phyloP scores from a whole-genome alignment of 1,140 invertebrate species.

The Halesus radiatus region DNA sequence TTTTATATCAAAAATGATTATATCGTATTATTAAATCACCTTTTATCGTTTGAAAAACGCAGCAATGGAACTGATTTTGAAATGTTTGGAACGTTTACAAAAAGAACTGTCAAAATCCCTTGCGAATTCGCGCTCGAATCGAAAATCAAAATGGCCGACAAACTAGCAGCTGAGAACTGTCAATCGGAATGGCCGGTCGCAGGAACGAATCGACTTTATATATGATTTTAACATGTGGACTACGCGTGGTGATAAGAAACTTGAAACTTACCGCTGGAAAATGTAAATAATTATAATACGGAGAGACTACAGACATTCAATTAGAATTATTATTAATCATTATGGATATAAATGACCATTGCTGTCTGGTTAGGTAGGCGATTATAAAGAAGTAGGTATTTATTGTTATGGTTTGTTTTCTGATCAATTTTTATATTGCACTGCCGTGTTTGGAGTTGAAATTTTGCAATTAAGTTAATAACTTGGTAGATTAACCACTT shows the following conservation, averaged over 20 bases:
- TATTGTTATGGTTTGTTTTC: too few relatives aligned
- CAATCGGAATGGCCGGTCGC: neutral
- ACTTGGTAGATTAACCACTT: too few relatives aligned
- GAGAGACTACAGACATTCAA: too few relatives aligned
- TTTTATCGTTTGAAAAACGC: neutral
- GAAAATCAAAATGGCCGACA: neutral
- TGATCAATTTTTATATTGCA: too few relatives aligned
- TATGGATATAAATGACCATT: too few relatives aligned
- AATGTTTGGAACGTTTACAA: neutral
- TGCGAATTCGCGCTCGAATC: neutral
- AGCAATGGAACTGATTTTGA: neutral
- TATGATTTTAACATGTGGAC: neutral
- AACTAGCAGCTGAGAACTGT: neutral
- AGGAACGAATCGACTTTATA: neutral
- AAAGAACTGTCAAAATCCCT: conserved; percentile 2
- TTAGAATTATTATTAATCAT: too few relatives aligned
- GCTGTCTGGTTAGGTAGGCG: too few relatives aligned
- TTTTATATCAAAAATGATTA: neutral
- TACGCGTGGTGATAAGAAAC: neutral
- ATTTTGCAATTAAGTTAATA: too few relatives aligned
- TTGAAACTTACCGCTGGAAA: too few relatives aligned
- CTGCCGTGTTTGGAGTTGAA: too few relatives aligned
- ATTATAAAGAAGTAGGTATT: too few relatives aligned
- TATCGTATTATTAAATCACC: neutral
- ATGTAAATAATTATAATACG: too few relatives aligned